Percentiles rank a stretch among this genome's conserved stretches.
phyloP scores from a whole-genome alignment of 2,797 vertebrate genomes.

The Mustela erminea region DNA sequence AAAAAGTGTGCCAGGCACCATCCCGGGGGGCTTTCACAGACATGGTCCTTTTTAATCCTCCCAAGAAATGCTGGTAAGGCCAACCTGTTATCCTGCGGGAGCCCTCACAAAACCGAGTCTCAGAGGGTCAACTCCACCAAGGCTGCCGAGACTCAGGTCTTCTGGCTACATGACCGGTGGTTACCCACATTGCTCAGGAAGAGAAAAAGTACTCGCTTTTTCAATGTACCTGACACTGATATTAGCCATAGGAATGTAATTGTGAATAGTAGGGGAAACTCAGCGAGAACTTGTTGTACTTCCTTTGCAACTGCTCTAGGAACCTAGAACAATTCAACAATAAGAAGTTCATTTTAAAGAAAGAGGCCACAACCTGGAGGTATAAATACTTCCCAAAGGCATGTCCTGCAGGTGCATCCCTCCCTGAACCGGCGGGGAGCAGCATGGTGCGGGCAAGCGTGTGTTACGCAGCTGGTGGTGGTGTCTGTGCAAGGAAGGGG shows the following conservation, averaged over 20 bases:
- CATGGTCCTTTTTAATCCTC: not conserved
- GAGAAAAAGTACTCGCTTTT: not conserved
- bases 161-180: not conserved
- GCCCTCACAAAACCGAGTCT: not conserved
- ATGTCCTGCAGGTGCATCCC: not conserved
- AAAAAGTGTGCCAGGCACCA: not conserved
- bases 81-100: not conserved
- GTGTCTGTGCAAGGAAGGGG: not conserved
- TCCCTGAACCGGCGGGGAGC: rapidly evolving
- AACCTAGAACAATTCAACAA: not conserved
- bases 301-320: not conserved
- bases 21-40: not conserved
- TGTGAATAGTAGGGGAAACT: not conserved
- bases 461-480: rapidly evolving
- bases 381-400: not conserved
- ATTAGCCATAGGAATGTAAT: not conserved
- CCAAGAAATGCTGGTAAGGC: not conserved
- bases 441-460: not conserved
- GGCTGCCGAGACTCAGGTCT: not conserved
- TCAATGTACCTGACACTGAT: not conserved
- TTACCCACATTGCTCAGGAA: not conserved
- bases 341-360: constrained; percentile 43
- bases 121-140: rapidly evolving
- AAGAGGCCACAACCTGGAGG: not conserved
- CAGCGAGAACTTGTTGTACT: not conserved